A percentile compares a stretch with the other conserved stretches of the same genome.
These are phyloP conservation scores for Porites australiensis DNA, from an alignment of 64 coral and sea anemone genomes.

Conservation along the genomic window DNA sequence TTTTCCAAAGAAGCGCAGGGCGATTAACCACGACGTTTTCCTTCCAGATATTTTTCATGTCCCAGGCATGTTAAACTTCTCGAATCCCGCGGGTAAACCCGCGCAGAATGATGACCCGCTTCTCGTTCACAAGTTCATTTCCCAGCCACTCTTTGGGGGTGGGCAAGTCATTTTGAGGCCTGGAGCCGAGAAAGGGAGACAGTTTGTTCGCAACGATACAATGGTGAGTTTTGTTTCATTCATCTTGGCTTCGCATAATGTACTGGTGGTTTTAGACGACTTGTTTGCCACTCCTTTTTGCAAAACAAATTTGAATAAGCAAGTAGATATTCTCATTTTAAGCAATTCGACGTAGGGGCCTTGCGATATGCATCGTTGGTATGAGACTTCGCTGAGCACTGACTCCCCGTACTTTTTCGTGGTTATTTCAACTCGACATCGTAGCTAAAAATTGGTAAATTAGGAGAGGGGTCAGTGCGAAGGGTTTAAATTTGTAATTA, in stretches of 20 bases:
- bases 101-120: slow-evolving; percentile 67
- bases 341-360: too few relatives aligned
- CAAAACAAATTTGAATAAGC: too few relatives aligned
- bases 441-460: too few relatives aligned
- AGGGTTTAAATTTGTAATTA: too few relatives aligned
- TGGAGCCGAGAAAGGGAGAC: slow-evolving; percentile 88
- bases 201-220: slow-evolving; percentile 87
- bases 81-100: slow-evolving; percentile 66
- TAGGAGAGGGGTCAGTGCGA: too few relatives aligned
- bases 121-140: slow-evolving; percentile 92
- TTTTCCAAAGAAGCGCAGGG: too few relatives aligned
- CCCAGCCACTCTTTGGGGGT: slow-evolving; percentile 82
- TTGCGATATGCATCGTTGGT: too few relatives aligned
- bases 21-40: background rate
- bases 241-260: background rate
- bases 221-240: slow-evolving; percentile 66
- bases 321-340: too few relatives aligned
- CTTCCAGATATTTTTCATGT: slow-evolving; percentile 75
- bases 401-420: too few relatives aligned
- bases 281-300: too few relatives aligned
- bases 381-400: too few relatives aligned
- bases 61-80: slow-evolving; percentile 84
- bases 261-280: background rate
- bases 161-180: slow-evolving; percentile 84
- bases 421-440: too few relatives aligned